Percentiles rank a stretch among this genome's conserved stretches.
Evolutionary conservation across 2,888 invertebrate genomes (phyloP).

Genomic region (Hofmannophila pseudospretella): DNA sequence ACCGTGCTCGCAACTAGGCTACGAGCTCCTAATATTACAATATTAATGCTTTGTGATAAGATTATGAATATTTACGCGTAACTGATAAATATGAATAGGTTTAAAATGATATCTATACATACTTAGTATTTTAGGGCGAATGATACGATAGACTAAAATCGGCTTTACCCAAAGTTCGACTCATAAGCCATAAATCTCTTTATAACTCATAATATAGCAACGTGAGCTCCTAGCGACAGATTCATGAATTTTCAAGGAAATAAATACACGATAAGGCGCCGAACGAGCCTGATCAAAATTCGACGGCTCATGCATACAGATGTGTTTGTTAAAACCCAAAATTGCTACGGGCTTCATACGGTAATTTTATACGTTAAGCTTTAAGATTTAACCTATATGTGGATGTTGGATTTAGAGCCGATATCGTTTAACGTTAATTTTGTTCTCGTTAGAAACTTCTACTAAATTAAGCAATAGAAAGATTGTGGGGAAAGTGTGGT

Average conservation of each 20-base stretch:
- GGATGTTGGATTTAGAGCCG: background rate
- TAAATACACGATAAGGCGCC: conserved; percentile 40
- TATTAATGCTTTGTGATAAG: too few relatives aligned
- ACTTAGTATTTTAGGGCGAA: too few relatives aligned
- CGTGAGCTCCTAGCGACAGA: conserved; percentile 27
- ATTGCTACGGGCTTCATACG: conserved; percentile 27
- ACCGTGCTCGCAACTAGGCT: too few relatives aligned
- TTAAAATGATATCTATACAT: too few relatives aligned
- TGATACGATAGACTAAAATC: background rate
- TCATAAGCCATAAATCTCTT: conserved; percentile 27
- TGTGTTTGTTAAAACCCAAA: conserved; percentile 46
- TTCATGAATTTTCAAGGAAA: conserved; percentile 43
- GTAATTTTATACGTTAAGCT: conserved; percentile 21
- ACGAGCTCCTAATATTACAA: too few relatives aligned
- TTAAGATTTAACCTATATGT: background rate
- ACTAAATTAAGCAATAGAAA: too few relatives aligned
- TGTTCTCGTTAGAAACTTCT: too few relatives aligned
- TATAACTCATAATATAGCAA: conserved; percentile 37
- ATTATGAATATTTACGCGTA: too few relatives aligned
- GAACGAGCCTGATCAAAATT: conserved; percentile 36
- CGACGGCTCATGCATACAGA: conserved; percentile 51
- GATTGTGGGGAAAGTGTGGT: too few relatives aligned
- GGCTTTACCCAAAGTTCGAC: background rate
- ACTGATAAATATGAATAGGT: too few relatives aligned
- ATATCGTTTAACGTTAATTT: background rate